Conservation (phyloP, 2,888 invertebrate genomes). For the Idaea aversata region DNA sequence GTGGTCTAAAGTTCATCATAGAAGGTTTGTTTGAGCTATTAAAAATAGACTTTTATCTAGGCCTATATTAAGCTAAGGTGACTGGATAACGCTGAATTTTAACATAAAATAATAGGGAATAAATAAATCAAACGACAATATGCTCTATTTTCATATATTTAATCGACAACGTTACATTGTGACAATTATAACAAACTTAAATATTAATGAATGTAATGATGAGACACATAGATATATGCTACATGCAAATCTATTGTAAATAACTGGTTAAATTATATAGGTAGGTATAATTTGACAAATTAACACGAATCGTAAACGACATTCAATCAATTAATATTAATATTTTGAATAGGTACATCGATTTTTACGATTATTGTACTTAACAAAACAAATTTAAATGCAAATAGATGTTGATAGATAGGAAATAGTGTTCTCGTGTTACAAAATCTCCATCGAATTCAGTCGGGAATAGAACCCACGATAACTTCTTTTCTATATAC, state of each 20-base stretch:
- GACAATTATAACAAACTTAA: slow-evolving; percentile 78
- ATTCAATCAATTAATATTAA: not conserved
- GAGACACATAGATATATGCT: slow-evolving; percentile 57
- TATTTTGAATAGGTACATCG: not conserved
- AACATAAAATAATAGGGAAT: not conserved
- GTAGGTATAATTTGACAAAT: not conserved
- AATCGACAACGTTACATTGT: slow-evolving; percentile 81
- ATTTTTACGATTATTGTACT: not conserved
- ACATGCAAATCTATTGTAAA: slow-evolving; percentile 35
- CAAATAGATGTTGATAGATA: not conserved
- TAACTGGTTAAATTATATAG: not conserved
- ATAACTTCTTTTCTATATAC: not conserved
- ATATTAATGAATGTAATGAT: slow-evolving; percentile 62
- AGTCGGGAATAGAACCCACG: not conserved
- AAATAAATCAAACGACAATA: slow-evolving; percentile 63
- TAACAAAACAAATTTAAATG: not conserved
- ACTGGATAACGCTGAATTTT: no score
- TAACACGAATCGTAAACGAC: not conserved
- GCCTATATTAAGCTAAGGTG: no score
- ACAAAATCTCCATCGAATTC: not conserved
- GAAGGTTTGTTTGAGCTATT: no score
- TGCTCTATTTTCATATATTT: slow-evolving; percentile 78
- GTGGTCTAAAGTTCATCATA: no score
- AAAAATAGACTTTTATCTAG: no score
- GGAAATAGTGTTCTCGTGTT: not conserved